Base-by-base conservation (phyloP, 2,888 invertebrate species). In the Drosophila vallismaia region DNA sequence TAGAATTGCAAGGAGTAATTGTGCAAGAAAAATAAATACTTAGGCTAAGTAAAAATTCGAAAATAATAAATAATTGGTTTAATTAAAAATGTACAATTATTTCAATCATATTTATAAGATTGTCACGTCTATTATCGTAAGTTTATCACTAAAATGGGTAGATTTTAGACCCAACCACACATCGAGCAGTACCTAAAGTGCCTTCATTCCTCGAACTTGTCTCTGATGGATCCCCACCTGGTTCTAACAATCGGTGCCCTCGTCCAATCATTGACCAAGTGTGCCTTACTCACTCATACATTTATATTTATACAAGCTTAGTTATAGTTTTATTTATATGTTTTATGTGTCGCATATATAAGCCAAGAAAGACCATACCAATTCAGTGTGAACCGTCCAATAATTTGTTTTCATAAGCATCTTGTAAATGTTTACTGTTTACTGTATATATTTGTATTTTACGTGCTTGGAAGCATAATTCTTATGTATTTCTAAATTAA, bases 371-470 rank as follows among this genome's bases (percentile, higher is more conserved):
- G 88, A 88, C 83, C 88, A 83, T 88, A 88, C 72, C 51, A 70
- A 84, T 54, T 90, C 91, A 91, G 90, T 89, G 79, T 78, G 79
- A 89, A 88, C 90, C 90, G 90, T 90, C 90, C 90, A 90, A 85
- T 88, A 74, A 70, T 72, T 66, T 86, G 77, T 88, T 79, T 84
- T 76, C 77, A 67, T 69, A 44, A 52, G 14, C 48, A 66, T 63
- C 71, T 48, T 81, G 79, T 77, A 73, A 66, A 49, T 62, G 54
- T 62, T 60, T 53, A 55, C 31, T 73, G 53, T 62, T 60, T 53
- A 52, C 31, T 73, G 66, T 68, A 64, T 46, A 71, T 52, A 74
- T 12, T 33, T 26, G 62, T 42, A 59, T 53, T 55, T 68, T 74
- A 57, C 57, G 56, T 57, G 73, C 33, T 63, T 24, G 70, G 55